These are phyloP conservation scores for Drosophila putrida DNA, from an alignment of 2,888 invertebrate species.

Conservation along the genomic window DNA sequence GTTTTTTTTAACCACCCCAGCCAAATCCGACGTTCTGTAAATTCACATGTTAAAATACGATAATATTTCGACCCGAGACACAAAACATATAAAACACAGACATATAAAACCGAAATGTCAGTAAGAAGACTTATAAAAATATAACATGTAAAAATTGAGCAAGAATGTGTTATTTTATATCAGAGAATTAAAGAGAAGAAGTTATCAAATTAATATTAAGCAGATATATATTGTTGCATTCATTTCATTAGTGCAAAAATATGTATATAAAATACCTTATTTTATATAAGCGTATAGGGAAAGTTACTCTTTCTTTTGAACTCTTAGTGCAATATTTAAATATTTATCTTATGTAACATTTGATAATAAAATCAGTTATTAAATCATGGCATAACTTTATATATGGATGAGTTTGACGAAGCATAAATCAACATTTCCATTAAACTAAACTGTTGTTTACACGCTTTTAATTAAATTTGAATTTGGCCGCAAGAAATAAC, in stretches of 20 bases:
- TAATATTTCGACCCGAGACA: neutral
- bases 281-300: too few species aligned
- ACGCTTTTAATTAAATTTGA: constrained; percentile 51
- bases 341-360: too few species aligned
- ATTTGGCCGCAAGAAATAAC: constrained; percentile 27
- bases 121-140: neutral
- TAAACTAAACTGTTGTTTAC: constrained; percentile 46
- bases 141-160: neutral
- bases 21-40: too few species aligned
- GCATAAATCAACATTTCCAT: neutral
- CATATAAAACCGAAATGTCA: neutral
- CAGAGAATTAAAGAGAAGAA: too few species aligned
- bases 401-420: neutral
- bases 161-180: neutral
- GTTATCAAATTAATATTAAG: neutral
- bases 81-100: neutral
- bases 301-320: too few species aligned
- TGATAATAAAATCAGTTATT: neutral
- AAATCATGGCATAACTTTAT: neutral
- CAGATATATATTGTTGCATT: too few species aligned
- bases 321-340: too few species aligned
- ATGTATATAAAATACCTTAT: too few species aligned
- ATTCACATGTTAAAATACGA: too few species aligned
- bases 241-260: too few species aligned
- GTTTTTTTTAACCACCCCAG: too few species aligned